Percentiles rank a stretch among this genome's conserved stretches.
phyloP scores from a whole-genome alignment of 2,797 vertebrate species.

The Anguilla anguilla region DNA sequence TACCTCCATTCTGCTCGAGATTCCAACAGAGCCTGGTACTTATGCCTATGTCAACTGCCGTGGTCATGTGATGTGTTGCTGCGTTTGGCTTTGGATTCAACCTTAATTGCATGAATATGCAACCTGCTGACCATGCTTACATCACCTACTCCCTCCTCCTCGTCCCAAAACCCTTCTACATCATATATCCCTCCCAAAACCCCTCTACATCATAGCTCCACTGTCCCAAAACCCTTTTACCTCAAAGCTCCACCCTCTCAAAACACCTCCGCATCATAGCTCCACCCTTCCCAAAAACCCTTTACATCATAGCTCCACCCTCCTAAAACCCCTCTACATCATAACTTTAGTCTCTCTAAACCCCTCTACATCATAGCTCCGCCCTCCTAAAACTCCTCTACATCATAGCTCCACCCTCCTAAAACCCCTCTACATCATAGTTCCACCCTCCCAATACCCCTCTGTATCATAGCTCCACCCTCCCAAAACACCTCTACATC shows the following conservation, averaged over 20 bases:
- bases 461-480: too few species aligned
- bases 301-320: neutral
- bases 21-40: neutral
- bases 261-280: too few species aligned
- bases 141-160: neutral
- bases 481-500: too few species aligned
- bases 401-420: too few species aligned
- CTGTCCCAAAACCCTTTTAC: too few species aligned
- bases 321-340: too few species aligned
- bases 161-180: neutral
- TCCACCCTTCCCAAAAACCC: neutral
- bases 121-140: neutral
- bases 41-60: neutral
- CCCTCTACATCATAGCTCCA: neutral
- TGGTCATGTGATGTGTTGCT: neutral
- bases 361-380: too few species aligned
- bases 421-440: too few species aligned
- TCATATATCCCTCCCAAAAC: neutral
- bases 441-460: too few species aligned
- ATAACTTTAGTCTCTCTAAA: too few species aligned
- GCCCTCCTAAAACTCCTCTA: too few species aligned
- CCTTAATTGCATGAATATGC: neutral
- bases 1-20: neutral
- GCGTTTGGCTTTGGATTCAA: neutral
- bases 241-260: too few species aligned